Evolutionary conservation across 2,888 invertebrate species (phyloP), one percentile per base, ranked within the genome.

Genomic region (Diploptera punctata): DNA sequence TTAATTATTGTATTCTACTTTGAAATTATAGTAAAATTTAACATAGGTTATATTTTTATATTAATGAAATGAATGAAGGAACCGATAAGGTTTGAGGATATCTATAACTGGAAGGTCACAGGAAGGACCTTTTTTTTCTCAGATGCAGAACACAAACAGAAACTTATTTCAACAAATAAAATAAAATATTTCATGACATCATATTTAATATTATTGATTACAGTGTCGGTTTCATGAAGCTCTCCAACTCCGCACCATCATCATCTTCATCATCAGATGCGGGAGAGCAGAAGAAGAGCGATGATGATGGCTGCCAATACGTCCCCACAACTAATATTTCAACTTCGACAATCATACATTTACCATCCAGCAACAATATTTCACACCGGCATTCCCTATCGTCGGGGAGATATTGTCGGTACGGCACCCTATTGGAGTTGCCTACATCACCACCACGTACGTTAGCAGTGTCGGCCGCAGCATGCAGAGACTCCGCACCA

Each of bases 401-500:
- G 16, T 16, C 26, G 57, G 57, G 29, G 57, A 3, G 24, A 57
- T 9, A 24, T 10, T 3, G 57, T 21, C 31, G 57, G 57, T 57
- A 21, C 57, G 26, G 29, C 24, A 52, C 52, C 24, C 24, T 18
- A 1, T 24, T 21, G 43, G 65, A 24, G 47, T 44, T 29, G 18
- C 29, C 47, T 10, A 18, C 47, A 65, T 21, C 65, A 65, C 47
- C 18, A 65, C 29, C 44, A 47, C 65, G 24, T 44, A 43, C 65
- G 26, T 26, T 26, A 47, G 24, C 65, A 10, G 21, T 26, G 84
- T 83, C 83, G 47, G 29, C 16, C 26, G 3, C 26, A 84, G 84
- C 83, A 91, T 92, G 91, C 91, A 91, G 86, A 88, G 90, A 82
- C 87, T 94, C 87, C 91, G 93, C 82, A 92, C 93, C 83, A 94